Percentiles rank a stretch among this genome's conserved stretches.
Evolutionary conservation across 2,888 invertebrate genomes (phyloP).

Genomic region (Colletes collaris): DNA sequence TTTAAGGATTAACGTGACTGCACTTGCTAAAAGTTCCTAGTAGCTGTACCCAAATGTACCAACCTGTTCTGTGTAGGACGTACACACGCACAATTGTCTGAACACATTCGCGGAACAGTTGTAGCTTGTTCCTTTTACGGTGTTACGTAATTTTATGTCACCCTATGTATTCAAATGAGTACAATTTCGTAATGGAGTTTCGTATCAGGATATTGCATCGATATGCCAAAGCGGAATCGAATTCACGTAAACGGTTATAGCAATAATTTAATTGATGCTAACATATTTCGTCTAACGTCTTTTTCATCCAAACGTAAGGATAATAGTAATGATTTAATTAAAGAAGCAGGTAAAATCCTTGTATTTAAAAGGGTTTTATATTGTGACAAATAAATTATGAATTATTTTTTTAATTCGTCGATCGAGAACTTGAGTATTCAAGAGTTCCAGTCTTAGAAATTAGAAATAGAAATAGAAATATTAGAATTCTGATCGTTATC

Average conservation of each 20-base stretch:
- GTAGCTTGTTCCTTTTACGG: not conserved
- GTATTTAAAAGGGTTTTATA: too few relatives aligned
- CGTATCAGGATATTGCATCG: not conserved
- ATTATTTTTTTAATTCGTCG: too few relatives aligned
- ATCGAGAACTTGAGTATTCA: too few relatives aligned
- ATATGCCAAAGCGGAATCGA: not conserved
- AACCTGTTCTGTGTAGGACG: conserved; percentile 12
- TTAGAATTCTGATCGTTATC: too few relatives aligned
- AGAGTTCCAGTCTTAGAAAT: too few relatives aligned
- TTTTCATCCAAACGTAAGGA: too few relatives aligned
- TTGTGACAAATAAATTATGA: too few relatives aligned
- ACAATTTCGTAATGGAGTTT: not conserved
- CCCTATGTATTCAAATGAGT: not conserved
- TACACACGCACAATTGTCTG: conserved; percentile 10
- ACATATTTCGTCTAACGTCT: not conserved
- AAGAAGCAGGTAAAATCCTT: too few relatives aligned
- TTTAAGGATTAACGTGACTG: conserved; percentile 62
- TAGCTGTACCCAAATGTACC: conserved; percentile 21
- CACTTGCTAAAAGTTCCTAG: conserved; percentile 44
- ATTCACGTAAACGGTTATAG: not conserved
- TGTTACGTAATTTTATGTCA: not conserved
- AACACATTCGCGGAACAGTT: not conserved
- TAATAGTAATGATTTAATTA: too few relatives aligned
- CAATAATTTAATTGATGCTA: conserved; percentile 16
- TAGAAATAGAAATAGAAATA: too few relatives aligned